Base-by-base conservation (phyloP, 2,797 vertebrate genomes). In the Linurgus olivaceus region DNA sequence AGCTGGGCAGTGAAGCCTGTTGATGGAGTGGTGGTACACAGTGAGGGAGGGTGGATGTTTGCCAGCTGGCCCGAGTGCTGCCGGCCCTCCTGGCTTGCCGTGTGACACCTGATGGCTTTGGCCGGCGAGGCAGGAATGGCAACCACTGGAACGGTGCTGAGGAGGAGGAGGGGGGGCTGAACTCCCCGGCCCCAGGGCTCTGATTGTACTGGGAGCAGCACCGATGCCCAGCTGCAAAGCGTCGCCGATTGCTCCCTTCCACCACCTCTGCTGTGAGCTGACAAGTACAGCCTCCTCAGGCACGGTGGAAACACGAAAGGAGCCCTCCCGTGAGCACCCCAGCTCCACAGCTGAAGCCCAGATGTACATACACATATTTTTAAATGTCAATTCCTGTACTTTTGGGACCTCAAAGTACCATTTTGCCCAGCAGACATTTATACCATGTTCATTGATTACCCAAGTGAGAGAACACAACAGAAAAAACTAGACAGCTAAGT, bases 371-470 rank as follows among this genome's bases (percentile, higher is more conserved):
- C 3, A 29, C 0, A 0, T 68, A 86, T 57, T 92, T 90, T 79
- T 37, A 85, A 93, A 93, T 80, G 88, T 78, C 91, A 83, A 29
- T 94, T 96, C 93, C 77, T 83, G 55, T 85, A 63, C 74, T 93
- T 96, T 54, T 44, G 37, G 82, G 87, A 88, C 88, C 83, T 55
- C 89, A 68, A 94, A 92, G 94, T 71, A 92, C n/a, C 80, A 76
- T 78, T 93, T 92, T 96, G 94, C 92, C 94, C 95, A 96, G 93
- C 90, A 94, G 91, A 97, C 68, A 52, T 83, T 74, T 93, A 92
- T 47, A 94, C 52, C 83, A 16, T 63, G 82, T 94, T 96, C 86
- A 91, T 52, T 94, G 94, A 89, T 96, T 96, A 96, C 92, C 88
- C 93, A 80, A 96, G 76, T 82, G 92, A 94, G 88, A 92, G 88